Conservation (phyloP, 2,113 vertebrate genomes). For the Rhynchomys soricoides region DNA sequence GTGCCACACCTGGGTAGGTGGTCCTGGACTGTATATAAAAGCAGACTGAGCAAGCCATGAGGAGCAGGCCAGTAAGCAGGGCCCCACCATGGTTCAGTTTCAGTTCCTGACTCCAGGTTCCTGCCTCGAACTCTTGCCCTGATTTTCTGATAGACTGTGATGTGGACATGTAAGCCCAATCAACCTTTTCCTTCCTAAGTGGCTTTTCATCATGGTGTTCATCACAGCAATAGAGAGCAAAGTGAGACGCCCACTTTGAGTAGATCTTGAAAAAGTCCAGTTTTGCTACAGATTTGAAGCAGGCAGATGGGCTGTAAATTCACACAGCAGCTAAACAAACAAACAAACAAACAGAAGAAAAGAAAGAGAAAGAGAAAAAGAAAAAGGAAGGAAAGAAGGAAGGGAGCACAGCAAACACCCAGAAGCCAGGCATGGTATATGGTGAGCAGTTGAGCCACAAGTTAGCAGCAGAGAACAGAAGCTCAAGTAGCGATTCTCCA, state of each 20-base stretch:
- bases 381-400: neutral
- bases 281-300: neutral
- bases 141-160: neutral
- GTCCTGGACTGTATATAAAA: neutral
- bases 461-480: neutral
- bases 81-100: neutral
- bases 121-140: neutral
- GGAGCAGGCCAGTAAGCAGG: neutral
- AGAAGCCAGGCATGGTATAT: neutral
- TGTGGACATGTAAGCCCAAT: neutral
- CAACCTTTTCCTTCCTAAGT: neutral
- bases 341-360: neutral
- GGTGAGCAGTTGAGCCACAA: neutral
- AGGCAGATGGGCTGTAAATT: neutral
- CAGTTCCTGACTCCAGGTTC: neutral
- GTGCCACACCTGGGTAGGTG: neutral
- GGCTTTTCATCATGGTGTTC: neutral
- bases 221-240: neutral
- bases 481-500: neutral
- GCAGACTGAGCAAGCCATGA: neutral
- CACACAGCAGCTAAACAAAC: neutral
- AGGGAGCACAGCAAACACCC: neutral
- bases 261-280: neutral
- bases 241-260: neutral
- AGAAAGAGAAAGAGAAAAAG: neutral